phyloP scores from a whole-genome alignment of 2,888 invertebrate genomes.

The Diarsia mendica region DNA sequence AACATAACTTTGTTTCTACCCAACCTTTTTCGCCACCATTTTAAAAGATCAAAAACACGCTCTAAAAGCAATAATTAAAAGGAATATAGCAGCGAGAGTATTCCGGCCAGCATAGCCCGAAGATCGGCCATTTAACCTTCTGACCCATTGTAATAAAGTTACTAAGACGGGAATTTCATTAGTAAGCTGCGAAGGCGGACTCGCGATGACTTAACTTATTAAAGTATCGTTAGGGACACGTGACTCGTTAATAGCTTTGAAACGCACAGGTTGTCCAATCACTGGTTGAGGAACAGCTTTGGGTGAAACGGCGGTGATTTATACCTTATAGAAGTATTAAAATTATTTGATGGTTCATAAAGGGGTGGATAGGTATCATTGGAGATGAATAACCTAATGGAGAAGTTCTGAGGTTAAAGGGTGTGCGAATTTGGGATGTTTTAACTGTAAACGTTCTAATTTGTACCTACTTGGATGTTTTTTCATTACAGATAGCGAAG shows the following conservation, averaged over 20 bases:
- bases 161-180: conserved; percentile 77
- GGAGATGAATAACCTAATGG: neutral
- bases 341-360: conserved; percentile 33
- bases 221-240: conserved; percentile 66
- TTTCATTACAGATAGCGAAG: neutral
- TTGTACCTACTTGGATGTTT: too few species aligned
- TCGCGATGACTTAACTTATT: conserved; percentile 71
- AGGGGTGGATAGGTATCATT: neutral
- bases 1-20: conserved; percentile 27
- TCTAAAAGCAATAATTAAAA: conserved; percentile 57
- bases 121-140: conserved; percentile 80
- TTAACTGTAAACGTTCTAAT: neutral
- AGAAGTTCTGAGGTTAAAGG: neutral
- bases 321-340: conserved; percentile 20
- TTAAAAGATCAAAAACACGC: conserved; percentile 46
- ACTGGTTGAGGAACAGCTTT: conserved; percentile 30
- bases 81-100: conserved; percentile 60
- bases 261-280: conserved; percentile 58
- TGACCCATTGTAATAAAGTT: conserved; percentile 81
- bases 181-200: conserved; percentile 63
- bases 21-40: conserved; percentile 23
- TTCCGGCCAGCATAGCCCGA: conserved; percentile 57
- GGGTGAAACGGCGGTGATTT: conserved; percentile 26
- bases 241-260: conserved; percentile 56
- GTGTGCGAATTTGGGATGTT: neutral